Evolutionary conservation across 1,140 invertebrate species (phyloP).

Genomic region (Drosophila sturtevanti): DNA sequence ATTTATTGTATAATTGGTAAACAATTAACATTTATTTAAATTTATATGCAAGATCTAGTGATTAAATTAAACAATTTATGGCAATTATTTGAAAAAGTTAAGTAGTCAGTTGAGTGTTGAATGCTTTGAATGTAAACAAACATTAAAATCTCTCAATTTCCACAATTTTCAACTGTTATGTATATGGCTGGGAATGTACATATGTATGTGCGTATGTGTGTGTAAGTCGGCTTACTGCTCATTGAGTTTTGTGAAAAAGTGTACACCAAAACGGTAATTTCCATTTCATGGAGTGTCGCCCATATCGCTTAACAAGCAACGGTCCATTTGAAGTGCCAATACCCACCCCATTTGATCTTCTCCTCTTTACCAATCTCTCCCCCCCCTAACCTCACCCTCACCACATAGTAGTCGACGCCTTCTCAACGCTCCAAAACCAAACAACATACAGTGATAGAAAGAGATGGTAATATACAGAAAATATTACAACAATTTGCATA

Average conservation of each 20-base stretch:
- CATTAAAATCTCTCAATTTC: neutral
- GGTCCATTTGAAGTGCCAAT: constrained; percentile 53
- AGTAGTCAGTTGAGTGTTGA: neutral
- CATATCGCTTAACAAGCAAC: constrained; percentile 54
- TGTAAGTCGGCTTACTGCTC: constrained; percentile 17
- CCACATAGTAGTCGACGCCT: neutral
- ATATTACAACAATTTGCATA: constrained; percentile 80
- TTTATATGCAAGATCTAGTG: neutral
- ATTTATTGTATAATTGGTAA: too few relatives aligned
- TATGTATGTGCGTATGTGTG: too few relatives aligned
- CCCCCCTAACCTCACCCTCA: neutral
- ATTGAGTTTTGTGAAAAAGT: constrained; percentile 57
- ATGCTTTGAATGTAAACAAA: neutral
- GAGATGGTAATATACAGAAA: constrained; percentile 36
- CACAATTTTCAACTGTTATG: neutral
- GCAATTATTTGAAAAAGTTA: neutral
- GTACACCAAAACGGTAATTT: constrained; percentile 57
- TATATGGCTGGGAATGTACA: too few relatives aligned
- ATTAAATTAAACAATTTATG: neutral
- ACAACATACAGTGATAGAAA: neutral
- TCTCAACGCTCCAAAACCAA: constrained; percentile 1
- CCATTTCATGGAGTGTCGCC: constrained; percentile 57
- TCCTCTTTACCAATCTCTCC: neutral
- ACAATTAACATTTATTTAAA: neutral
- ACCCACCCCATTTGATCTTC: constrained; percentile 4